phyloP scores from a whole-genome alignment of 2,888 invertebrate genomes.

The Zaprionus lineosus region DNA sequence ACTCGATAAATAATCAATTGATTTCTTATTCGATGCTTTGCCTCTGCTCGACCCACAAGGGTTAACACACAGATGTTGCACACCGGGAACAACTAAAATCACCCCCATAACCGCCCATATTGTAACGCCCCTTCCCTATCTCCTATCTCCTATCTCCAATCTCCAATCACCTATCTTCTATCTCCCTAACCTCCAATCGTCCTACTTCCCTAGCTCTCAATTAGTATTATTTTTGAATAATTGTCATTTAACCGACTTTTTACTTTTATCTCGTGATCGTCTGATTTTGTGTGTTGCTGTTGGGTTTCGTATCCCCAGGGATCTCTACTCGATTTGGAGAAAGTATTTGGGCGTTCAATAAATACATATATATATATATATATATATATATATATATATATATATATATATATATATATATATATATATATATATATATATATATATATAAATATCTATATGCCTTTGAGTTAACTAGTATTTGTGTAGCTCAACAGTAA shows the following conservation, averaged over 20 bases:
- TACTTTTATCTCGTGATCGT: conserved; percentile 31
- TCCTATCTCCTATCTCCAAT: conserved; percentile 3
- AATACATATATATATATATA: conserved; percentile 8
- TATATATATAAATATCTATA: too few species aligned
- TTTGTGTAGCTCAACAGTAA: conserved; percentile 70
- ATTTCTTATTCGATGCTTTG: too few species aligned
- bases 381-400: conserved; percentile 9
- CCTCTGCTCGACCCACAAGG: too few species aligned
- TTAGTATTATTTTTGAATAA: conserved; percentile 38
- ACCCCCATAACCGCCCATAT: conserved; percentile 17
- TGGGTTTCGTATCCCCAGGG: conserved; percentile 2
- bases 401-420: conserved; percentile 28
- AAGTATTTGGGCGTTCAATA: conserved; percentile 50
- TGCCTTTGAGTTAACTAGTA: conserved; percentile 57
- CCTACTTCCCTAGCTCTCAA: conserved; percentile 14
- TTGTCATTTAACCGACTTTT: conserved; percentile 34
- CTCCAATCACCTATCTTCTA: conserved; percentile 6
- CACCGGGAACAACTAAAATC: conserved; percentile 35
- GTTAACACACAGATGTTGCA: too few species aligned
- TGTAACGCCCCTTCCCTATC: conserved; percentile 15
- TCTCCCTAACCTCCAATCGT: conserved; percentile 2
- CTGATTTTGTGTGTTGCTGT: conserved; percentile 1
- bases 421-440: conserved; percentile 9
- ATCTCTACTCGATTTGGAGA: conserved; percentile 23
- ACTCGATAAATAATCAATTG: conserved; percentile 5